phyloP scores from a whole-genome alignment of 2,888 invertebrate genomes.

The Autographa pulchrina region DNA sequence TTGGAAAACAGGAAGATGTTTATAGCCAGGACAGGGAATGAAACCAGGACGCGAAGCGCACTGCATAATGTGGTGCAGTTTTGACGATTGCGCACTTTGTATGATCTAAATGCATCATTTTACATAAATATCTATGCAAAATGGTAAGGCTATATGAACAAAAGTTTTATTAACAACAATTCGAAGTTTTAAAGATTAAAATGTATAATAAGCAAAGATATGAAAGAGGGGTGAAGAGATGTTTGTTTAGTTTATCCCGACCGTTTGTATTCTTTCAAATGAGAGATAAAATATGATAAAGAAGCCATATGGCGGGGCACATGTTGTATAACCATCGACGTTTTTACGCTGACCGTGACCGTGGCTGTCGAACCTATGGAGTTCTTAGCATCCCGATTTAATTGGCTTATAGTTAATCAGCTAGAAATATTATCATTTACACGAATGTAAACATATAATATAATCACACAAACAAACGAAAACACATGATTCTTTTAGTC shows the following conservation, averaged over 20 bases:
- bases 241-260: slow-evolving; percentile 64
- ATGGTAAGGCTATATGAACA: neutral
- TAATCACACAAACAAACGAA: neutral
- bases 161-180: neutral
- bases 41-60: slow-evolving; percentile 4
- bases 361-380: slow-evolving; percentile 68
- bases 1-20: slow-evolving; percentile 1
- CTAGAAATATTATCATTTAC: slow-evolving; percentile 14
- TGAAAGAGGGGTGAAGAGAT: slow-evolving; percentile 44
- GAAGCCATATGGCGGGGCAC: slow-evolving; percentile 80
- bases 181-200: slow-evolving; percentile 8
- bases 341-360: slow-evolving; percentile 74
- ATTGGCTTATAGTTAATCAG: slow-evolving; percentile 45
- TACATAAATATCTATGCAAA: neutral
- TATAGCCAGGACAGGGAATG: neutral
- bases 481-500: neutral
- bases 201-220: slow-evolving; percentile 18
- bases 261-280: slow-evolving; percentile 71
- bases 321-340: slow-evolving; percentile 70
- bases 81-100: slow-evolving; percentile 1
- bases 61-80: slow-evolving; percentile 4
- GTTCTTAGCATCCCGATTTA: slow-evolving; percentile 42
- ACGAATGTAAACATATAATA: neutral
- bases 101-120: slow-evolving; percentile 1
- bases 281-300: slow-evolving; percentile 68